Conservation (phyloP, 2,113 vertebrate genomes). For the Ceyx cyanopectus region DNA sequence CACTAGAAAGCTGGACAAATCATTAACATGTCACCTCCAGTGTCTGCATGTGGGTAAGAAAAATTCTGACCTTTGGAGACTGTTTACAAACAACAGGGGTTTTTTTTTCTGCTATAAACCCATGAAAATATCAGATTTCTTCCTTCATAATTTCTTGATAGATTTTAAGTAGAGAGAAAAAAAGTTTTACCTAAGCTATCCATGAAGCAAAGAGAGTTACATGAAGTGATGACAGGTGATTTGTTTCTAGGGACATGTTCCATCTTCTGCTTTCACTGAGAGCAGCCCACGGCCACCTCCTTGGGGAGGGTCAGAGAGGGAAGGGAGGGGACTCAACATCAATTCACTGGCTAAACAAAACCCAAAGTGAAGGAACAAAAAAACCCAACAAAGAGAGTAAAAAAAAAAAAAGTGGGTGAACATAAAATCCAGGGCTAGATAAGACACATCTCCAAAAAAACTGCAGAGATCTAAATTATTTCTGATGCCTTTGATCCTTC, state of each 20-base stretch:
- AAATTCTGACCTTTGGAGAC: not conserved
- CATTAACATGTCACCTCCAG: not conserved
- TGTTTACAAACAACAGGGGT: not conserved
- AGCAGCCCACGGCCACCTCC: not conserved
- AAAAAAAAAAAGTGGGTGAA: not conserved
- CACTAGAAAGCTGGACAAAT: not conserved
- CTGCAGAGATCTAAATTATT: not conserved
- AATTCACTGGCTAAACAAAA: not conserved
- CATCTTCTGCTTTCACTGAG: not conserved
- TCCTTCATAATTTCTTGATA: not conserved
- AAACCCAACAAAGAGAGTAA: not conserved
- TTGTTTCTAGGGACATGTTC: not conserved
- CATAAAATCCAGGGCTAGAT: not conserved
- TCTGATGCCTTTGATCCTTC: not conserved
- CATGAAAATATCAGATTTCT: not conserved
- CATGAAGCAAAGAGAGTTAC: not conserved
- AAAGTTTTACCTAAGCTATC: not conserved
- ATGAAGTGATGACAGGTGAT: not conserved
- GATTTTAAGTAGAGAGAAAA: not conserved
- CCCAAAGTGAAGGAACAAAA: not conserved
- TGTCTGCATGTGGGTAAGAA: not conserved
- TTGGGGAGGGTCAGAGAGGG: not conserved
- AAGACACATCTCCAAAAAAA: not conserved
- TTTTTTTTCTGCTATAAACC: not conserved
- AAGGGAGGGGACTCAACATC: not conserved